These are phyloP conservation scores for Drosophila repleta DNA, from an alignment of 1,140 invertebrate genomes.

Conservation along the genomic window DNA sequence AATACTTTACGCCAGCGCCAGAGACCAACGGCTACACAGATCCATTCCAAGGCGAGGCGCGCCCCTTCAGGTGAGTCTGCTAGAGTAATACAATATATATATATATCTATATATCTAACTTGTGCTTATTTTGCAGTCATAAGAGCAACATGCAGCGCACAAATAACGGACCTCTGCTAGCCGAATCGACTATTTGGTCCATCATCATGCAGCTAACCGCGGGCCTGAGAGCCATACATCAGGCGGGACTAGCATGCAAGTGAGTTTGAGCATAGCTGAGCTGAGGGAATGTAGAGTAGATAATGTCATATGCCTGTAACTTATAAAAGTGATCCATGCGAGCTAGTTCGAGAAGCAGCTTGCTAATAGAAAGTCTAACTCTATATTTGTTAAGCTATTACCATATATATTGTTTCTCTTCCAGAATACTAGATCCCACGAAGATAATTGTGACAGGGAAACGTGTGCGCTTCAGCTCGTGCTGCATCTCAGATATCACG, in stretches of 20 bases:
- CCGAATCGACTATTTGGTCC: slow-evolving; percentile 97
- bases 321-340: too few species aligned
- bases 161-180: slow-evolving; percentile 89
- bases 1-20: slow-evolving; percentile 90
- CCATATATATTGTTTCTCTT: slow-evolving; percentile 34
- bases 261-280: slow-evolving; percentile 60
- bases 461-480: slow-evolving; percentile 91
- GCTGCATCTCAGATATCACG: slow-evolving; percentile 93
- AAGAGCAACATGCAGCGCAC: slow-evolving; percentile 88
- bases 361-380: too few species aligned
- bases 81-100: not conserved
- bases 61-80: slow-evolving; percentile 86
- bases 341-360: too few species aligned
- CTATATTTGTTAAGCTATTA: too few species aligned
- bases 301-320: too few species aligned
- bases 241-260: slow-evolving; percentile 90
- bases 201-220: slow-evolving; percentile 98
- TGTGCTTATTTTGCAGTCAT: slow-evolving; percentile 85
- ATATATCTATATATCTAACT: not conserved
- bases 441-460: slow-evolving; percentile 93
- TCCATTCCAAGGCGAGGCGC: slow-evolving; percentile 92
- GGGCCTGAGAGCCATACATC: slow-evolving; percentile 96
- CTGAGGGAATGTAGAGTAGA: not conserved
- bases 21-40: slow-evolving; percentile 90
- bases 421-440: slow-evolving; percentile 93